Conservation (phyloP, 2,888 invertebrate genomes). For the Flexamia atlantica region DNA sequence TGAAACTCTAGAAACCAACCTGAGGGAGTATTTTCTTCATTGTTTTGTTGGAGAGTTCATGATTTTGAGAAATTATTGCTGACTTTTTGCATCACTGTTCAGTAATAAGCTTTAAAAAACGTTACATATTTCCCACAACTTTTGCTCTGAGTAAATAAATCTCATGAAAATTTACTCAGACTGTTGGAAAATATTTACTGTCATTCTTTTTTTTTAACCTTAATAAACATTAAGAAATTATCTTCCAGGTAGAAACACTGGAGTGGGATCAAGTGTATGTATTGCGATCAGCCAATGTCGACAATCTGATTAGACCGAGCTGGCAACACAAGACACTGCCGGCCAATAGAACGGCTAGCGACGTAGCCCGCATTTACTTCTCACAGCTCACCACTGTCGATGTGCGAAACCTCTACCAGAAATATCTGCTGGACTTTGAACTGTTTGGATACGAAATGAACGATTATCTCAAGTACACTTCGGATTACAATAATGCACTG, state of each 20-base stretch:
- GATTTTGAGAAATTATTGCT: too few species aligned
- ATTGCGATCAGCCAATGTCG: constrained; percentile 73
- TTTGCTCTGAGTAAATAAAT: too few species aligned
- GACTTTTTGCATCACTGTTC: too few species aligned
- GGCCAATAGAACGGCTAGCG: constrained; percentile 65
- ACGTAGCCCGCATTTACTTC: constrained; percentile 74
- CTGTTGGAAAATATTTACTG: too few species aligned
- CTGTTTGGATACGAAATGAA: constrained; percentile 76
- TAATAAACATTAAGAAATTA: too few species aligned
- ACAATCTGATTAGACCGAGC: constrained; percentile 71
- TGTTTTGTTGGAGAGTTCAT: too few species aligned
- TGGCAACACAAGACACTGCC: constrained; percentile 73
- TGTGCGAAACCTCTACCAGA: constrained; percentile 74
- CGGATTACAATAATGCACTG: constrained; percentile 33
- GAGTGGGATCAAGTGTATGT: constrained; percentile 76
- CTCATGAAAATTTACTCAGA: too few species aligned
- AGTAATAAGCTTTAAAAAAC: too few species aligned
- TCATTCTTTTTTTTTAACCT: too few species aligned
- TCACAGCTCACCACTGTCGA: constrained; percentile 73
- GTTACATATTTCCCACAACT: too few species aligned
- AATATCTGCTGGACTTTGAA: constrained; percentile 77
- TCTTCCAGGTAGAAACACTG: constrained; percentile 75
- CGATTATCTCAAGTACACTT: constrained; percentile 73
- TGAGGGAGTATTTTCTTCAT: too few species aligned
- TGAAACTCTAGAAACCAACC: too few species aligned